Conservation (phyloP, 1,140 invertebrate species). For the Eriosoma lanigerum region DNA sequence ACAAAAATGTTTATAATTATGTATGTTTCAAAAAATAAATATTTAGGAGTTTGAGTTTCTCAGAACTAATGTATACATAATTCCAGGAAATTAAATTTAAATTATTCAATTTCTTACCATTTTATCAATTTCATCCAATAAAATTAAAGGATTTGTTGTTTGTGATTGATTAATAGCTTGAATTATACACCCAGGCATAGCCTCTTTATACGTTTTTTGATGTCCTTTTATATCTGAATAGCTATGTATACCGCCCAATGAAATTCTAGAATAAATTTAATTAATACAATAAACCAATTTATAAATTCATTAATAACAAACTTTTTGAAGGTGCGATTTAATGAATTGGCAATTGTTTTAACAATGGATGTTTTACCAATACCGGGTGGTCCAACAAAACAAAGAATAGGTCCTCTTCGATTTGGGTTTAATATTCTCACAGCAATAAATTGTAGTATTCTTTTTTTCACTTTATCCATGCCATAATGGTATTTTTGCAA, state of each 20-base stretch:
- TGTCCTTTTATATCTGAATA: conserved; percentile 67
- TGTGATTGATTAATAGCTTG: conserved; percentile 62
- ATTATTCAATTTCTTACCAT: conserved; percentile 61
- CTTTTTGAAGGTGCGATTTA: conserved; percentile 62
- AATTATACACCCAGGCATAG: conserved; percentile 67
- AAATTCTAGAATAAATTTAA: conserved; percentile 58
- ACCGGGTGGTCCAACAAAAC: conserved; percentile 68
- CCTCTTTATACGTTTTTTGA: conserved; percentile 66
- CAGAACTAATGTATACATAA: too few relatives aligned
- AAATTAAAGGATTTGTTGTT: conserved; percentile 65
- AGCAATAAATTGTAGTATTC: conserved; percentile 66
- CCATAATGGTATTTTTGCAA: conserved; percentile 66
- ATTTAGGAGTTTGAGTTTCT: too few relatives aligned
- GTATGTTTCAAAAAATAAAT: too few relatives aligned
- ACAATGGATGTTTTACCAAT: conserved; percentile 69
- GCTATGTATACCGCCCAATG: conserved; percentile 65
- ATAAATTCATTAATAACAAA: too few relatives aligned
- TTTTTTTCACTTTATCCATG: conserved; percentile 65
- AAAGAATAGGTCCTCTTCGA: conserved; percentile 65
- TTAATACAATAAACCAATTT: too few relatives aligned
- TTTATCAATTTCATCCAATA: conserved; percentile 70
- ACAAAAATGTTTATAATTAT: too few relatives aligned
- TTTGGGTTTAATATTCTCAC: conserved; percentile 61
- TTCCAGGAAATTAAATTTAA: too few relatives aligned
- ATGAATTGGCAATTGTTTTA: conserved; percentile 64